Base-by-base conservation (phyloP, 2,888 invertebrate species). In the Chymomyza procnemis region DNA sequence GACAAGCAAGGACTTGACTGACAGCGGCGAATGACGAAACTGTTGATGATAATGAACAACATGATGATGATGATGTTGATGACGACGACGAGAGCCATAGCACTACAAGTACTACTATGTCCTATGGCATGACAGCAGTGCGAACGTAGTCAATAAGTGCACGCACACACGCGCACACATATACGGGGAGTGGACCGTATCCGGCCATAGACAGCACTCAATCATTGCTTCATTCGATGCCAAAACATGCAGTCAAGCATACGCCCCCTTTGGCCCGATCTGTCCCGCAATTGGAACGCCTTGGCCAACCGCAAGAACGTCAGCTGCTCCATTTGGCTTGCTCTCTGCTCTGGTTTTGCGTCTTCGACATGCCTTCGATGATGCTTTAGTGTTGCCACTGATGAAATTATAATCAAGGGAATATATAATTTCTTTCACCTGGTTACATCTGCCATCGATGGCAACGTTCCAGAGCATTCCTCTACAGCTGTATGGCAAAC, bases 391-490 rank as follows among this genome's bases (percentile, higher is more conserved):
- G 87, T 80, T 81, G 80, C 85, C 80, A 79, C 88, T 89, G 88
- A 89, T 89, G 88, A 89, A 89, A 89, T 89, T 89, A 89, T 89
- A 89, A 89, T 87, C 89, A 88, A 81, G 88, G 84, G 88, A 89
- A 88, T 87, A 84, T 86, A 79, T 80, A 89, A 89, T 88, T 89
- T 87, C 80, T 80, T 88, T 82, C 89, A 88, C 89, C 89, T 88
- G 89, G 88, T 79, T 88, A 81, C 75, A 78, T 80, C 73, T 70
- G 65, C 48, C 72, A 59, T 2, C 30, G 46, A 19, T 54, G 21
- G 19, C 54, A 57, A 14, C 1, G 41, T n/a, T 26, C 52, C 61
- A 18, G 18, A n/a, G n/a, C 47, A n/a, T n/a, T 47, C 26, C 0
- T 18, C 34, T 16, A 2, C 16, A 18, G 34, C 30, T 50, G 47